Percentiles rank a stretch among this genome's conserved stretches.
These are phyloP conservation scores for Gymnothorax javanicus DNA, from an alignment of 2,797 vertebrate species.

Conservation along the genomic window DNA sequence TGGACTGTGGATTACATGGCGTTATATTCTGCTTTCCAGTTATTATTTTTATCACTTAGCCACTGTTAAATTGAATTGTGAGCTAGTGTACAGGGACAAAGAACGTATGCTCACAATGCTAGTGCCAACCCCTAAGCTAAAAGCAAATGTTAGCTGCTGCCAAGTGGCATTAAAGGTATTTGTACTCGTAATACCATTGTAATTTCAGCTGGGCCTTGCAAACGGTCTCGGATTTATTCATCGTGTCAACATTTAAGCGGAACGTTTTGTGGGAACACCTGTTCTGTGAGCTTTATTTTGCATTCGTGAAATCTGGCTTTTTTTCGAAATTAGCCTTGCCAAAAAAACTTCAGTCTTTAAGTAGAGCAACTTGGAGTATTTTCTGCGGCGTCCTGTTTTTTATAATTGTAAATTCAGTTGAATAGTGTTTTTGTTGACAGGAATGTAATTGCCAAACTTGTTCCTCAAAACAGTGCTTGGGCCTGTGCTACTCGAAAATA, in stretches of 20 bases:
- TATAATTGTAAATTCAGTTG: not conserved
- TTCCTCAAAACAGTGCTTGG: not conserved
- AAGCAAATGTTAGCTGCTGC: constrained; percentile 5
- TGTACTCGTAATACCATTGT: not conserved
- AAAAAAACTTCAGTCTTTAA: not conserved
- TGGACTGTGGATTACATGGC: constrained; percentile 47
- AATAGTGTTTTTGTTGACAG: not conserved
- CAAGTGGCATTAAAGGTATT: not conserved
- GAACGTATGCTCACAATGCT: not conserved
- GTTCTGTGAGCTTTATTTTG: not conserved
- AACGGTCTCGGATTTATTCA: not conserved
- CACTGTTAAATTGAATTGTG: constrained; percentile 25
- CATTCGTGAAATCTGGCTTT: not conserved
- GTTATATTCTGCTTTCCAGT: constrained; percentile 55
- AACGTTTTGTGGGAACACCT: not conserved
- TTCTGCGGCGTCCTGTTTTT: not conserved
- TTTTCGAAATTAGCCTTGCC: not conserved
- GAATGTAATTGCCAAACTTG: not conserved
- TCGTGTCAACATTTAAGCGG: not conserved
- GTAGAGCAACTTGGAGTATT: not conserved
- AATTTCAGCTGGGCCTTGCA: not conserved
- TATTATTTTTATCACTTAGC: constrained; percentile 21
- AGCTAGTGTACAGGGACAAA: not conserved
- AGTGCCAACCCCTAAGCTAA: not conserved
- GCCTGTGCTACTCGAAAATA: not conserved